Conservation (phyloP, 2,113 vertebrate genomes). For the Antechinus flavipes region DNA sequence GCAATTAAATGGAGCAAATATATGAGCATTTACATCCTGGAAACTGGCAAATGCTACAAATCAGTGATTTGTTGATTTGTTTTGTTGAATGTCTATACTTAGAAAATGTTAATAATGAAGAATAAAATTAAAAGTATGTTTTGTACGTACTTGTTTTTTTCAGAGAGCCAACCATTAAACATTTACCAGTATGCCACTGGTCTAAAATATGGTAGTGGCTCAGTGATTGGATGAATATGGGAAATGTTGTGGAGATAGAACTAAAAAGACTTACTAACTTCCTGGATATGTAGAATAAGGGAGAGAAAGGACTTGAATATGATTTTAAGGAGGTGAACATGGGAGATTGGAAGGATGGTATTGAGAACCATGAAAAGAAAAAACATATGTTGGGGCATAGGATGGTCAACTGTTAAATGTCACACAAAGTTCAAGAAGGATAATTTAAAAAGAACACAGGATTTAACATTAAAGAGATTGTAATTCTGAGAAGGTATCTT, state of each 20-base stretch:
- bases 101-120: neutral
- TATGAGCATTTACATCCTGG: neutral
- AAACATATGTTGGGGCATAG: neutral
- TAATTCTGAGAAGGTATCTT: neutral
- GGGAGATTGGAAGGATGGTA: neutral
- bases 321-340: neutral
- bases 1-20: neutral
- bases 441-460: neutral
- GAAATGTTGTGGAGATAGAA: neutral
- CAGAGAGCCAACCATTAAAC: neutral
- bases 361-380: neutral
- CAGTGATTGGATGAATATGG: neutral
- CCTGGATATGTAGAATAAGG: neutral
- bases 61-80: neutral
- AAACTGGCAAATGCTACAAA: neutral
- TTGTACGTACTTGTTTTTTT: neutral
- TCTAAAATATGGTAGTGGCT: neutral
- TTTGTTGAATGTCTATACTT: neutral
- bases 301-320: neutral
- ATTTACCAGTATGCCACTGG: neutral
- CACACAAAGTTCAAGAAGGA: neutral
- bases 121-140: neutral
- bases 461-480: neutral
- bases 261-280: neutral
- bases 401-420: neutral